These are phyloP conservation scores for Dusona sp. DNA, from an alignment of 2,888 invertebrate genomes.

Conservation along the genomic window DNA sequence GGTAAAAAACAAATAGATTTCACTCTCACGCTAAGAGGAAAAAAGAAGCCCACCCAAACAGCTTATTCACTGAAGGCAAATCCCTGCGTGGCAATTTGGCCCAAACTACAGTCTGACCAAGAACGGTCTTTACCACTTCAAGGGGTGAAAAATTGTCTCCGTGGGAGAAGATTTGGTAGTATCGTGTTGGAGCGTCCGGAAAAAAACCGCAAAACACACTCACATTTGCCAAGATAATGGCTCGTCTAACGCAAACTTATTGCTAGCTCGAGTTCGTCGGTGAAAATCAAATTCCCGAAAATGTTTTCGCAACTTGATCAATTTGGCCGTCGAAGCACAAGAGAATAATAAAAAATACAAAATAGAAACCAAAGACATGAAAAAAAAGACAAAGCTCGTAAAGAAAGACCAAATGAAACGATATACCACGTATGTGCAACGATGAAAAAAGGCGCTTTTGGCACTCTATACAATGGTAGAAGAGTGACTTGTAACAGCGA, in stretches of 20 bases:
- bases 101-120: slow-evolving; percentile 40
- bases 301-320: slow-evolving; percentile 56
- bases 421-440: not conserved
- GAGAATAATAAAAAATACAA: not conserved
- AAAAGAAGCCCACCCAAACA: not conserved
- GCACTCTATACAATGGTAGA: slow-evolving; percentile 44
- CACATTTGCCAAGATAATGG: slow-evolving; percentile 35
- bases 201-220: slow-evolving; percentile 30
- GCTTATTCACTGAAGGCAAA: slow-evolving; percentile 6
- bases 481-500: slow-evolving; percentile 54
- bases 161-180: not conserved
- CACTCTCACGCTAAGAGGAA: not conserved
- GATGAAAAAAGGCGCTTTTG: slow-evolving; percentile 44
- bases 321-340: slow-evolving; percentile 18
- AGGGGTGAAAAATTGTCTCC: slow-evolving; percentile 25
- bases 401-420: slow-evolving; percentile 19
- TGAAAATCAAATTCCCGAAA: slow-evolving; percentile 56
- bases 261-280: slow-evolving; percentile 27
- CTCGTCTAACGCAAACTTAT: slow-evolving; percentile 39
- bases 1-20: slow-evolving; percentile 22
- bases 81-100: not conserved
- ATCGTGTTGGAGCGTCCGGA: not conserved
- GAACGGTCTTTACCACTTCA: slow-evolving; percentile 50
- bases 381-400: not conserved
- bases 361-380: not conserved